Base-by-base conservation (phyloP, 2,113 vertebrate genomes). In the Apteryx mantelli region DNA sequence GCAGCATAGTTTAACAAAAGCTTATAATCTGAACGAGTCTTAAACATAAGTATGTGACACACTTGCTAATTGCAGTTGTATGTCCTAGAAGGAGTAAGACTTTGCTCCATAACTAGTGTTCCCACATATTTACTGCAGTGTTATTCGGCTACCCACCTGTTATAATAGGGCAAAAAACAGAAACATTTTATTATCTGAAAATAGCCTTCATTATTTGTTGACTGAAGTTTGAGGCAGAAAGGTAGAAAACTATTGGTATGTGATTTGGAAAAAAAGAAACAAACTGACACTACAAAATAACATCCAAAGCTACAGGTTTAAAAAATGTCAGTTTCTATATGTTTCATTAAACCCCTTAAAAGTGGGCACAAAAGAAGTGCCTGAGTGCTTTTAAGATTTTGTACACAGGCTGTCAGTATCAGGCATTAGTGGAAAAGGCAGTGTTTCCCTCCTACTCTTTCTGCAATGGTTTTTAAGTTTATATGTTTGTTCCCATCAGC, bases 341-440 rank as follows among this genome's bases (percentile, higher is more conserved):
- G 97, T 98, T 98, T 97, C 90, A 92, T 96, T 96, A 97, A 97
- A 95, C 84, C 82, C 50, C 95, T 96, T 97, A 85, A 96, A 97
- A 96, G 76, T 81, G 76, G 89, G 61, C 82, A 90, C 79, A 93
- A 95, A 96, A 89, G 74, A 88, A 93, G 73, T 92, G 82, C 65
- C 82, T 89, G 89, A 78, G 86, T 96, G 76, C 83, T 98, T 97
- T 94, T 53, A 97, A 97, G 95, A 95, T 94, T 96, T 96, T 97
- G 77, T 94, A 90, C 97, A 93, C 97, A 92, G 93, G 81, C 97
- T 80, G 96, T 94, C 97, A 96, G 93, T 97, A 97, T 92, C 94
- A 96, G 86, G 82, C 82, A 79, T 92, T 77, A 97, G 95, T 97
- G 82, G 96, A 96, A 96, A 91, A 97, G 94, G 94, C 95, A 97